phyloP scores from a whole-genome alignment of 2,888 invertebrate genomes.

The Xestia xanthographa region DNA sequence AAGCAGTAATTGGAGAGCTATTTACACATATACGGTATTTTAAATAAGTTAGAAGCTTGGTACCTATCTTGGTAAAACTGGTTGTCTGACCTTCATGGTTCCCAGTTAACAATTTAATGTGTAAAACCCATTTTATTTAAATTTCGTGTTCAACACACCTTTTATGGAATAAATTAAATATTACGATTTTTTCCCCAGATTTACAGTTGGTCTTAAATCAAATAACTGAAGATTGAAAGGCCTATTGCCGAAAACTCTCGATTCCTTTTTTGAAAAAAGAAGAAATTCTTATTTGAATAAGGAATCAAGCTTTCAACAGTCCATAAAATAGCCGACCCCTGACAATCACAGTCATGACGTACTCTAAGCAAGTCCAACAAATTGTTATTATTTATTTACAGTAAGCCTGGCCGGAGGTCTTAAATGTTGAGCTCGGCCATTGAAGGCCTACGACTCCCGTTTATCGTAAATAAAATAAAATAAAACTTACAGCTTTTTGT shows the following conservation, averaged over 20 bases:
- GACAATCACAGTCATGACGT: conserved; percentile 11
- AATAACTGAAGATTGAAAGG: not conserved
- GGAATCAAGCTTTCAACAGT: not conserved
- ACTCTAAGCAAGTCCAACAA: conserved; percentile 32
- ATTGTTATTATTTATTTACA: conserved; percentile 55
- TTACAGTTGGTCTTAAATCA: not conserved
- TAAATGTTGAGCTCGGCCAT: conserved; percentile 39
- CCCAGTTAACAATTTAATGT: not conserved
- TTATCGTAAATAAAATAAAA: conserved; percentile 53
- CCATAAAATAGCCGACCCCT: conserved; percentile 1
- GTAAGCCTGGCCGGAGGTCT: conserved; percentile 48
- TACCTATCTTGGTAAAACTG: not conserved
- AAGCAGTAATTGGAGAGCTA: too few species aligned
- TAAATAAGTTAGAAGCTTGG: too few species aligned
- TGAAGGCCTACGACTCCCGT: conserved; percentile 22
- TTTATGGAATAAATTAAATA: not conserved
- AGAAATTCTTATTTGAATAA: not conserved
- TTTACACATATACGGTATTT: too few species aligned
- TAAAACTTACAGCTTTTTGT: conserved; percentile 27
- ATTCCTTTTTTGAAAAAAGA: not conserved
- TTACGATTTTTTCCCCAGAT: not conserved
- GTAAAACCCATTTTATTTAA: not conserved
- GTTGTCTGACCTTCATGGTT: not conserved
- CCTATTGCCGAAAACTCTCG: not conserved
- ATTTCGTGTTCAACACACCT: not conserved